Conservation (phyloP, 1,140 invertebrate species). For the Hylaeus volcanicus region DNA sequence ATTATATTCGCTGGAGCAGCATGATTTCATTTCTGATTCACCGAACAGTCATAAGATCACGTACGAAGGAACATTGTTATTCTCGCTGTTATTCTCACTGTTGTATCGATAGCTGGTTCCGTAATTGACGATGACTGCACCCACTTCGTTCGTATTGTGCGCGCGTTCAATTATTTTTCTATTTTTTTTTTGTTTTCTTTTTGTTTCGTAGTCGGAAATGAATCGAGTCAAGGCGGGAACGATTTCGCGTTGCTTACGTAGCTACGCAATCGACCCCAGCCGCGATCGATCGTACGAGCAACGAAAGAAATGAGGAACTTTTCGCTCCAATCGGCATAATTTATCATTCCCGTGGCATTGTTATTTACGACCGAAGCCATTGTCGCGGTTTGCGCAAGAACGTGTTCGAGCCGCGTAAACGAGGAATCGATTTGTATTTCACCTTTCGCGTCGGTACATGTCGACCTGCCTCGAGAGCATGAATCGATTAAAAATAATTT, state of each 20-base stretch:
- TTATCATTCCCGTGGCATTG: background rate
- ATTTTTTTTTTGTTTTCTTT: too few relatives aligned
- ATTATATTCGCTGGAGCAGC: background rate
- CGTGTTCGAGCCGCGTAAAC: background rate
- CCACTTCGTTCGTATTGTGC: too few relatives aligned
- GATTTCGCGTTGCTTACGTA: background rate
- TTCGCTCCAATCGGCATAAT: slow-evolving; percentile 1
- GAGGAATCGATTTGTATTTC: slow-evolving; percentile 40
- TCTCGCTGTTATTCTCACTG: too few relatives aligned
- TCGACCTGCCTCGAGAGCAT: background rate
- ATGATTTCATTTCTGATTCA: background rate
- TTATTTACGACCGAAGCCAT: background rate
- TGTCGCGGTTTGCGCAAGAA: slow-evolving; percentile 11
- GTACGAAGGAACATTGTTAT: background rate
- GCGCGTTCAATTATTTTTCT: too few relatives aligned
- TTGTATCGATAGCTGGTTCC: too few relatives aligned
- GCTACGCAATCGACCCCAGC: background rate
- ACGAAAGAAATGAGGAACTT: background rate
- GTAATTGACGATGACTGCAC: too few relatives aligned
- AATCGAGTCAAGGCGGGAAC: background rate
- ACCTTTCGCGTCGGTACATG: slow-evolving; percentile 18
- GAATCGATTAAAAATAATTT: too few relatives aligned
- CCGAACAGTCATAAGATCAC: background rate
- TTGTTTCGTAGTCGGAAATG: too few relatives aligned
- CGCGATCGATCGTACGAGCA: too few relatives aligned